Conservation (phyloP, 1,140 invertebrate genomes). For the Tyrophagus putrescentiae region DNA sequence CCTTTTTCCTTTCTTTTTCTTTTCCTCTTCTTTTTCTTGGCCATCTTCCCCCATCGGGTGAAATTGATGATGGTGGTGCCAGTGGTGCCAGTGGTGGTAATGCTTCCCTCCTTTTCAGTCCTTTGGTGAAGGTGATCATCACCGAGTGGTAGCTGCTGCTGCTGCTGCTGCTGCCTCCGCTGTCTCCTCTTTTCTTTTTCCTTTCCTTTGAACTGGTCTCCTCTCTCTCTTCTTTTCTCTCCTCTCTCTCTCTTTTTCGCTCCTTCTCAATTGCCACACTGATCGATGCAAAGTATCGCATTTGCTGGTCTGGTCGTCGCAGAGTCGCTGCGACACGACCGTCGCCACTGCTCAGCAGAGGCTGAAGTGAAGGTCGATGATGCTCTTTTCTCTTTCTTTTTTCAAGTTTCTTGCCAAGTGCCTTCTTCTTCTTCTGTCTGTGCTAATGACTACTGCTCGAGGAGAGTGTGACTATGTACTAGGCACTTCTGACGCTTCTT, state of each 20-base stretch:
- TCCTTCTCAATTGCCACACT: not conserved
- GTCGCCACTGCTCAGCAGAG: too few relatives aligned
- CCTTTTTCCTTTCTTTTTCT: not conserved
- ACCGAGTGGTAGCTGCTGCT: not conserved
- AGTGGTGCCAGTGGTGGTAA: not conserved
- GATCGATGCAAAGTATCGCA: slow-evolving; percentile 14
- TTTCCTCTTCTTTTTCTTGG: not conserved
- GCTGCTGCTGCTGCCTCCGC: not conserved
- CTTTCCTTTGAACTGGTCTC: not conserved
- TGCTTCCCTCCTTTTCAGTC: not conserved
- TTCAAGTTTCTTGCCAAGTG: too few relatives aligned
- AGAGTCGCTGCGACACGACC: too few relatives aligned
- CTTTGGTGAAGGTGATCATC: not conserved
- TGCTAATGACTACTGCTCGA: too few relatives aligned
- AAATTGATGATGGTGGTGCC: too few relatives aligned
- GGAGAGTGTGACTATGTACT: too few relatives aligned
- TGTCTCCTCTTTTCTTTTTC: not conserved
- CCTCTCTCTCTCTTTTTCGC: not conserved
- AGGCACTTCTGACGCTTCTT: too few relatives aligned
- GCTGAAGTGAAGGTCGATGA: too few relatives aligned
- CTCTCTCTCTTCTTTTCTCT: not conserved
- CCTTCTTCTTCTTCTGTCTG: too few relatives aligned
- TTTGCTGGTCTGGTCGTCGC: too few relatives aligned
- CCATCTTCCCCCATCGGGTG: not conserved
- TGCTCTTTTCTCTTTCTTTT: too few relatives aligned